phyloP scores from a whole-genome alignment of 2,797 vertebrate genomes.

The Enteromius anoplus region DNA sequence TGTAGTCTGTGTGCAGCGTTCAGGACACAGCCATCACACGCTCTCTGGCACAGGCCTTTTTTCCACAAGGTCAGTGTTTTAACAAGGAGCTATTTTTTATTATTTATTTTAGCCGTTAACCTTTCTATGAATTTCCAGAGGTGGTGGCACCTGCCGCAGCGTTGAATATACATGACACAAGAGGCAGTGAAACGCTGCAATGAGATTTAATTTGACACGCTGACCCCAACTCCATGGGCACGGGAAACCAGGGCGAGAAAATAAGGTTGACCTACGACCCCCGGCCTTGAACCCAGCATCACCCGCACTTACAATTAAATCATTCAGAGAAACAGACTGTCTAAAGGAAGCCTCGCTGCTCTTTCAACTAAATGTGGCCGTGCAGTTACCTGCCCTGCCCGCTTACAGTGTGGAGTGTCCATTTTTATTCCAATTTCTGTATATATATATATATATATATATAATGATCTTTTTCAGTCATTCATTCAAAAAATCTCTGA shows the following conservation, averaged over 20 bases:
- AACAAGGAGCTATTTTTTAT: slow-evolving; percentile 78
- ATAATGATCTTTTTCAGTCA: background rate
- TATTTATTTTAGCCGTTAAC: slow-evolving; percentile 86
- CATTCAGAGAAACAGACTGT: slow-evolving; percentile 69
- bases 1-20: slow-evolving; percentile 54
- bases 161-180: slow-evolving; percentile 84
- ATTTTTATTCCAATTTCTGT: background rate
- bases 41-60: slow-evolving; percentile 69
- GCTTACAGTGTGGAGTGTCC: background rate
- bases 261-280: slow-evolving; percentile 83
- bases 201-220: slow-evolving; percentile 84
- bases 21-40: slow-evolving; percentile 61
- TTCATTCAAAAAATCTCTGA: background rate
- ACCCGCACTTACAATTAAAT: slow-evolving; percentile 85
- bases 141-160: slow-evolving; percentile 75
- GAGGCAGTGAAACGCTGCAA: slow-evolving; percentile 75
- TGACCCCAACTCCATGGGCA: slow-evolving; percentile 80
- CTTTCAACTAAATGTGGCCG: background rate
- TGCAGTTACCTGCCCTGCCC: background rate
- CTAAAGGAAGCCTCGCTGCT: slow-evolving; percentile 11
- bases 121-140: slow-evolving; percentile 84
- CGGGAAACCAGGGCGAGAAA: slow-evolving; percentile 79
- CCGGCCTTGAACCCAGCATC: slow-evolving; percentile 76
- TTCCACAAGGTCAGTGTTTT: slow-evolving; percentile 81
- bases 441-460: too few relatives aligned